Evolutionary conservation across 2,113 vertebrate species (phyloP).

Genomic region (Stegastes partitus): DNA sequence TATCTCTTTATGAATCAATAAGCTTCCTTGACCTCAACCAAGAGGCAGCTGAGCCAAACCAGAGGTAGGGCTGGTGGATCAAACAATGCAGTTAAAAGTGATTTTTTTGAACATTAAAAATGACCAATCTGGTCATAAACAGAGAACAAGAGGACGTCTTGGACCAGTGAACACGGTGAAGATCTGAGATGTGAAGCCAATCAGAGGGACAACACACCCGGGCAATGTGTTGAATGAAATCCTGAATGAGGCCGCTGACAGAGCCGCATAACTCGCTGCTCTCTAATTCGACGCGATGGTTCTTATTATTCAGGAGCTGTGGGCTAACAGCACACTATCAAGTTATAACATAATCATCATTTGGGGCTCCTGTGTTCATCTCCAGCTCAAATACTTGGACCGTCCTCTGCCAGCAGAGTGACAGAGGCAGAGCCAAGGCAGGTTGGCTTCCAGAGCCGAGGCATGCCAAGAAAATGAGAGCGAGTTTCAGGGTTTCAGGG

Average conservation of each 20-base stretch:
- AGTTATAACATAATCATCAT: constrained; percentile 17
- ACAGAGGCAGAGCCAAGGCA: constrained; percentile 56
- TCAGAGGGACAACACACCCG: not conserved
- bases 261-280: not conserved
- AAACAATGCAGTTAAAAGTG: too few species aligned
- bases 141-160: too few species aligned
- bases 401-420: constrained; percentile 19
- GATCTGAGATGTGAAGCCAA: not conserved
- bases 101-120: too few species aligned
- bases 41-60: too few species aligned
- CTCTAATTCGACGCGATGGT: not conserved
- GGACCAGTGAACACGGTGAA: too few species aligned
- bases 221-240: too few species aligned
- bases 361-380: constrained; percentile 7
- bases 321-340: constrained; percentile 18
- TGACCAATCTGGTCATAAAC: too few species aligned
- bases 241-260: not conserved
- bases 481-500: constrained; percentile 27
- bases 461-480: constrained; percentile 41
- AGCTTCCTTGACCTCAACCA: too few species aligned
- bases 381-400: constrained; percentile 18
- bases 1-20: too few species aligned
- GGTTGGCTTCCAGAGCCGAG: constrained; percentile 13
- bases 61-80: too few species aligned
- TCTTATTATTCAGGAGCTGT: constrained; percentile 13